Base-by-base conservation (phyloP, 2,797 vertebrate genomes). In the Sebastiscus albofasciatus region DNA sequence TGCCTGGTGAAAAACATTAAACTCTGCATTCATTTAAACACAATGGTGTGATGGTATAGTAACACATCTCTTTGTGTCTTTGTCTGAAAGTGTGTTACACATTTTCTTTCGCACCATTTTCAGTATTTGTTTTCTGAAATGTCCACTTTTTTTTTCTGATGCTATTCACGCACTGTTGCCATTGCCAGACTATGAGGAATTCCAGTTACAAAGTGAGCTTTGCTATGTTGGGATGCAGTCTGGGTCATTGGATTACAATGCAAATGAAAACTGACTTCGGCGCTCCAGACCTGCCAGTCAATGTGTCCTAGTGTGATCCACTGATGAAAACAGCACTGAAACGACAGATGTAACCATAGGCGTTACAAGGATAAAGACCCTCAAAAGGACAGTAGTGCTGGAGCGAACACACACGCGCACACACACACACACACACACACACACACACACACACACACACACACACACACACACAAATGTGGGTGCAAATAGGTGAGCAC, bases 261-360 rank as follows among this genome's bases (percentile, higher is more conserved):
- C 81, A 92, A 89, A 85, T 85, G 69, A 81, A 92, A 93, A 90
- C 70, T 73, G 85, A 93, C 54, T 91, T 72, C 46, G 67, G 60
- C 81, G 79, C 85, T 82, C 73, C 83, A 84, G 66, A 76, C 77
- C 84, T 89, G 85, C 73, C 79, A 86, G 88, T 91, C 79, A 90
- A 24, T 61, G 80, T 75, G 83, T 87, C 80, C 77, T 68, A 75
- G 77, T 83, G 80, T 83, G 80, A 81, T 86, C 29, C 49, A 52
- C 20, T 82, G 84, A 86, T 82, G 68, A 82, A 90, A 89, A 90
- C 77, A 77, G 67, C 27, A 79, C 62, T 62, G 77, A 88, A 90
- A 92, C 26, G 59, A 87, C 83, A 87, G 91, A 84, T 89, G 86
- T 89, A 90, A 87, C 88, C 80, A 85, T 31, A 39, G 80, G 84